Conservation (phyloP, 2,888 invertebrate species). For the Aricia artaxerxes region DNA sequence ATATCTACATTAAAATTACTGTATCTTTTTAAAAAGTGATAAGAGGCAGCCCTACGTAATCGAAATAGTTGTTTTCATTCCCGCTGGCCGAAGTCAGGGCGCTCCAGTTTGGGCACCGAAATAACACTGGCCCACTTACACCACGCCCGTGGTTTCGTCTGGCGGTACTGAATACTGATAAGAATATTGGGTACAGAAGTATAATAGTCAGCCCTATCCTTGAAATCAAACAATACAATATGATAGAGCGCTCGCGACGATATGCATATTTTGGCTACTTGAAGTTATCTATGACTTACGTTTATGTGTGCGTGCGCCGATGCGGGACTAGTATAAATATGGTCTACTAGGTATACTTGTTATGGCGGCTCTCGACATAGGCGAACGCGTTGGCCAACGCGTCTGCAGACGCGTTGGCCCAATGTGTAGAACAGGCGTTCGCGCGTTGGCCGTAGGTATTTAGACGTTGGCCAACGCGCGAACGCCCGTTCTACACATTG, state of each 20-base stretch:
- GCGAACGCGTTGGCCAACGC: no score
- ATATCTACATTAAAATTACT: neutral
- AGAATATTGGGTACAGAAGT: neutral
- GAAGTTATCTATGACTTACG: no score
- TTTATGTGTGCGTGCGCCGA: neutral
- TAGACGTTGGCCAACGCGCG: no score
- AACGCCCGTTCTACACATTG: no score
- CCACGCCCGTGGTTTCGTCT: constrained; percentile 42
- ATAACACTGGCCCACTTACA: constrained; percentile 71
- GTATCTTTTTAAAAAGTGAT: neutral
- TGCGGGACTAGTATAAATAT: neutral
- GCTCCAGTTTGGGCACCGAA: constrained; percentile 72
- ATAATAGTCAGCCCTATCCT: neutral
- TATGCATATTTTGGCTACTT: no score
- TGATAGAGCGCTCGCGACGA: neutral
- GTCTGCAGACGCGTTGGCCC: no score
- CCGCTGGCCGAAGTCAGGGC: constrained; percentile 52
- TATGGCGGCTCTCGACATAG: no score
- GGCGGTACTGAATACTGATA: constrained; percentile 36
- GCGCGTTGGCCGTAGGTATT: no score
- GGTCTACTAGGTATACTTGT: neutral
- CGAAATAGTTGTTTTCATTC: constrained; percentile 63
- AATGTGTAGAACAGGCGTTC: no score
- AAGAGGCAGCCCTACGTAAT: constrained; percentile 50
- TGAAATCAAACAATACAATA: neutral